phyloP scores from a whole-genome alignment of 2,797 vertebrate genomes.

The Sebastes steindachneri region DNA sequence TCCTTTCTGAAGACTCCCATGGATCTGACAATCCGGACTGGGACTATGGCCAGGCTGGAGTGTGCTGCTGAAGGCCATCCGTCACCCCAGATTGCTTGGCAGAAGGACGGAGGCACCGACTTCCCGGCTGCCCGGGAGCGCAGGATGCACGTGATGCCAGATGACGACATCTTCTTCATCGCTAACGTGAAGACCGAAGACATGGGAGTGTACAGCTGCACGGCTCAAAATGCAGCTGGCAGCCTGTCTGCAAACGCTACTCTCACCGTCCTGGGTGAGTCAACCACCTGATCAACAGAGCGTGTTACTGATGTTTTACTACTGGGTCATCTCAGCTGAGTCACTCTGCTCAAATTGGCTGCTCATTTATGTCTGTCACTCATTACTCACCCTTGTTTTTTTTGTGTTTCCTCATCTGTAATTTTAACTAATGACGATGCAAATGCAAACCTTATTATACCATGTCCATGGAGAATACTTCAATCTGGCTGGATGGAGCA shows the following conservation, averaged over 20 bases:
- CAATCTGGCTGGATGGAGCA: neutral
- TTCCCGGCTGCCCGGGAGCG: constrained; percentile 96
- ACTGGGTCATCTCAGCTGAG: constrained; percentile 15
- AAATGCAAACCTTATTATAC: constrained; percentile 8
- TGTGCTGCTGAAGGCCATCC: constrained; percentile 95
- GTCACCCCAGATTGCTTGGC: constrained; percentile 97
- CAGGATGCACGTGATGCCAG: constrained; percentile 98
- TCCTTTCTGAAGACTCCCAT: constrained; percentile 97
- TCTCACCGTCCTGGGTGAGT: constrained; percentile 92
- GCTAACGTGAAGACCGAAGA: constrained; percentile 95
- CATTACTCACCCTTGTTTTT: constrained; percentile 19
- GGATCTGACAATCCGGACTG: constrained; percentile 93
- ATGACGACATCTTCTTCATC: constrained; percentile 98
- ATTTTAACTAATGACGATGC: neutral
- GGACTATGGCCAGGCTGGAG: constrained; percentile 93
- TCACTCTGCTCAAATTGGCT: constrained; percentile 16
- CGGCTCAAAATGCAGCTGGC: constrained; percentile 94
- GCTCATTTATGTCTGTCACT: constrained; percentile 18
- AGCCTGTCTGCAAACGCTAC: constrained; percentile 95
- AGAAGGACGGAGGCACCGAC: constrained; percentile 97
- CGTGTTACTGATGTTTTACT: neutral
- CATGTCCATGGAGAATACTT: neutral
- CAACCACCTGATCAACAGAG: constrained; percentile 1
- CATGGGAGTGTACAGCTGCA: constrained; percentile 97
- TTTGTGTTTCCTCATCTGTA: neutral